Conservation (phyloP, 1,140 invertebrate genomes). For the Diachasmimorpha longicaudata region DNA sequence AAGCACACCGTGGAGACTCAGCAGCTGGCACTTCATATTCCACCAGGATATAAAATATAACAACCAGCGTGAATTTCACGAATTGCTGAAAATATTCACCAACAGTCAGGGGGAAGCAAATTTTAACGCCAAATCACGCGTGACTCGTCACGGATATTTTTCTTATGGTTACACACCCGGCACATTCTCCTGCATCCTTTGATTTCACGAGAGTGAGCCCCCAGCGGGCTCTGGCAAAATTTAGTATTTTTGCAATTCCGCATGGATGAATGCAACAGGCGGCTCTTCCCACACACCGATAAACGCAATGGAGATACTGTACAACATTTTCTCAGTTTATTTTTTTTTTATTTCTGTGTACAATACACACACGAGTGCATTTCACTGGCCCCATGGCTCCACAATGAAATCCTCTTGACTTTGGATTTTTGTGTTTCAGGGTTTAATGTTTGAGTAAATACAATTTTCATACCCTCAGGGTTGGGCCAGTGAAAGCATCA, state of each 20-base stretch:
- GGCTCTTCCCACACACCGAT: slow-evolving; percentile 47
- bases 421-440: background rate
- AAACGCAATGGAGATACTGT: slow-evolving; percentile 7
- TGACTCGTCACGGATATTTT: slow-evolving; percentile 39
- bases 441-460: slow-evolving; percentile 14
- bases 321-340: slow-evolving; percentile 2
- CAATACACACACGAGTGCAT: background rate
- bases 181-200: slow-evolving; percentile 28
- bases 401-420: slow-evolving; percentile 3
- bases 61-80: slow-evolving; percentile 18
- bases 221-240: slow-evolving; percentile 35
- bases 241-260: slow-evolving; percentile 54
- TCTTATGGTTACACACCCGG: slow-evolving; percentile 35
- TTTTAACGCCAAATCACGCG: slow-evolving; percentile 35
- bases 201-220: slow-evolving; percentile 41
- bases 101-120: slow-evolving; percentile 19
- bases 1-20: background rate
- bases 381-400: background rate
- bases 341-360: background rate
- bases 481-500: slow-evolving; percentile 22
- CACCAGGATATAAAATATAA: background rate
- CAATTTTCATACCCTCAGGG: slow-evolving; percentile 21
- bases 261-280: slow-evolving; percentile 51
- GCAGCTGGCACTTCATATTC: background rate
- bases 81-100: background rate